Conservation (phyloP, 2,113 vertebrate species). For the Mormoops blainvillei region DNA sequence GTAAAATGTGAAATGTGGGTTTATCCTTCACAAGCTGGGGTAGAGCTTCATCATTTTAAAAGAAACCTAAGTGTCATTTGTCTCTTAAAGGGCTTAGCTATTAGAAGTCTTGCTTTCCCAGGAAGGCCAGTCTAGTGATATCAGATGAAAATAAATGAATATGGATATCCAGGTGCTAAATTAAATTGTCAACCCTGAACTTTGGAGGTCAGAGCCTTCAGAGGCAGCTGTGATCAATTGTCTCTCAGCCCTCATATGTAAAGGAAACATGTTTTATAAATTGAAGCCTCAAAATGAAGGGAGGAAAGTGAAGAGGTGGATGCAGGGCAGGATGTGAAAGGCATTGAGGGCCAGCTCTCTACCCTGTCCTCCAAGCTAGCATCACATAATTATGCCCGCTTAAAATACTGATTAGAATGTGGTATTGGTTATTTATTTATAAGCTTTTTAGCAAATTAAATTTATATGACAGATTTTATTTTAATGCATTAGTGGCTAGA, state of each 20-base stretch:
- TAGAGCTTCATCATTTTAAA: conserved; percentile 57
- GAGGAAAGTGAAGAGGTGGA: background rate
- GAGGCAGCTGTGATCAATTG: background rate
- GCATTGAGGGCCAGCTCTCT: background rate
- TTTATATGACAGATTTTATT: conserved; percentile 56
- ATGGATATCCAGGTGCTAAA: conserved; percentile 69
- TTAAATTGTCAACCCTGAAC: conserved; percentile 69
- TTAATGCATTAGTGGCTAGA: conserved; percentile 39
- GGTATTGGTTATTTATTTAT: conserved; percentile 58
- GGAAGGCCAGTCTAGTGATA: conserved; percentile 23
- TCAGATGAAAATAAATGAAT: conserved; percentile 59
- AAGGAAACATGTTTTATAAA: conserved; percentile 12
- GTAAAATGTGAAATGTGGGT: background rate
- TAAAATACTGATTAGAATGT: conserved; percentile 44
- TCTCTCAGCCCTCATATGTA: background rate
- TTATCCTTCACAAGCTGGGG: conserved; percentile 26
- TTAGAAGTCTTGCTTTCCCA: conserved; percentile 43
- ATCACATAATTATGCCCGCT: conserved; percentile 13
- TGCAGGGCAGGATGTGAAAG: background rate
- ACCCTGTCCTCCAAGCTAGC: background rate
- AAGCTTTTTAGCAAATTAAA: conserved; percentile 69
- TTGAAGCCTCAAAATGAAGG: background rate
- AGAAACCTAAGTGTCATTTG: conserved; percentile 62
- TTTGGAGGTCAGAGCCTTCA: conserved; percentile 63
- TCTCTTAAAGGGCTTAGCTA: conserved; percentile 58